Evolutionary conservation across 2,888 invertebrate genomes (phyloP).

Genomic region (Scaptomyza reducta): DNA sequence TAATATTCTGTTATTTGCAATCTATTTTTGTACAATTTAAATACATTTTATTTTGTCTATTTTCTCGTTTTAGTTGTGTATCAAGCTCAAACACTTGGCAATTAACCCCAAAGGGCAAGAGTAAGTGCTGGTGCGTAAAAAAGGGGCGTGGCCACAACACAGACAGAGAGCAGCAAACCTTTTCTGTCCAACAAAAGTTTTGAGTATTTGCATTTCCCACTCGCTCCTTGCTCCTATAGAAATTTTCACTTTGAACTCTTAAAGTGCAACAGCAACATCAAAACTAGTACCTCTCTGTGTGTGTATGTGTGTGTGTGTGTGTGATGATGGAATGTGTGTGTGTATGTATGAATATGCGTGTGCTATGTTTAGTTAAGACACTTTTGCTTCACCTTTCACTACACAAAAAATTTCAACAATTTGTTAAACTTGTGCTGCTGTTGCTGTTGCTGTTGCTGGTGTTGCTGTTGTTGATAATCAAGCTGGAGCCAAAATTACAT

Average conservation of each 20-base stretch:
- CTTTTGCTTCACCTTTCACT: conserved; percentile 70
- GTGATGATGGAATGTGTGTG: no score
- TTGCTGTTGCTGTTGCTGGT: conserved; percentile 50
- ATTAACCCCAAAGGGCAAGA: conserved; percentile 32
- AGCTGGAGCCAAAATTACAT: conserved; percentile 53
- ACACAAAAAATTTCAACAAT: conserved; percentile 59
- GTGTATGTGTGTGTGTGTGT: conserved; percentile 5
- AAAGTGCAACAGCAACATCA: conserved; percentile 42
- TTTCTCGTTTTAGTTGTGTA: conserved; percentile 21
- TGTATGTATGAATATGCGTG: conserved; percentile 1
- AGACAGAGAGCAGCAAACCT: conserved; percentile 3
- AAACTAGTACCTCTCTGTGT: conserved; percentile 10
- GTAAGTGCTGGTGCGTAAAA: not conserved
- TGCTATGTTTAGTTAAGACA: conserved; percentile 52
- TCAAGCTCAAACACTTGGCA: conserved; percentile 45
- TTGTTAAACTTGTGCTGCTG: conserved; percentile 52
- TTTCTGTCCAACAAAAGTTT: conserved; percentile 43
- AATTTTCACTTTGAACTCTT: conserved; percentile 34
- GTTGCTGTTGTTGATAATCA: conserved; percentile 65
- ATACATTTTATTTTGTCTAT: conserved; percentile 1
- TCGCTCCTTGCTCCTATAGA: not conserved
- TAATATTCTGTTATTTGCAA: not conserved
- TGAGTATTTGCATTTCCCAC: conserved; percentile 52
- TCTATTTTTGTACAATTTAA: not conserved
- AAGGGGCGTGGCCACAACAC: not conserved